A percentile compares a stretch with the other conserved stretches of the same genome.
These are phyloP conservation scores for Fragum whitleyi DNA, from an alignment of 2,888 invertebrate species.

Conservation along the genomic window DNA sequence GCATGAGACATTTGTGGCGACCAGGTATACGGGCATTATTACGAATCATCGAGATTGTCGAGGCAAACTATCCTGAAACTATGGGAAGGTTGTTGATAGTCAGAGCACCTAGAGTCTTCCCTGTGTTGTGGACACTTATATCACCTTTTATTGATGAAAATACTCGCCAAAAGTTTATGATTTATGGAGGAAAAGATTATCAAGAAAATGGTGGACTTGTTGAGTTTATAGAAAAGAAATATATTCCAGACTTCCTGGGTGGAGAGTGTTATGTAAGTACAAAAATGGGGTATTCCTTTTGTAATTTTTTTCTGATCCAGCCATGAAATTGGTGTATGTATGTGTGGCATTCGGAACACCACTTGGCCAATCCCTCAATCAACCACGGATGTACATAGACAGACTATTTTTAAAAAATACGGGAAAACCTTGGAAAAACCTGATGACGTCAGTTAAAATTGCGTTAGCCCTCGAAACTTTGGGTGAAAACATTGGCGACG, in stretches of 20 bases:
- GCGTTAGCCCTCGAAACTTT: too few relatives aligned
- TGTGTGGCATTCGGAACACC: too few relatives aligned
- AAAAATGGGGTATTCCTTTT: not conserved
- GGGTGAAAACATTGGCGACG: too few relatives aligned
- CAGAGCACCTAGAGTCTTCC: slow-evolving; percentile 96
- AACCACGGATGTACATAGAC: too few relatives aligned
- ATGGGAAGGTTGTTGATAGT: slow-evolving; percentile 96
- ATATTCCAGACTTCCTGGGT: slow-evolving; percentile 96
- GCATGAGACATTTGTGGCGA: slow-evolving; percentile 97
- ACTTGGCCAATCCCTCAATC: too few relatives aligned
- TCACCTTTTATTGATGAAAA: slow-evolving; percentile 98
- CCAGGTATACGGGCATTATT: slow-evolving; percentile 91
- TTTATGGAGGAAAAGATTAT: slow-evolving; percentile 96
- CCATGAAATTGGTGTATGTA: too few relatives aligned
- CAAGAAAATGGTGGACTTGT: slow-evolving; percentile 92
- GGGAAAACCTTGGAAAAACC: too few relatives aligned
- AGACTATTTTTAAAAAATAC: too few relatives aligned
- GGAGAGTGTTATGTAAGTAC: slow-evolving; percentile 92
- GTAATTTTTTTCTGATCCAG: too few relatives aligned
- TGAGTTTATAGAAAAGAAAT: slow-evolving; percentile 93
- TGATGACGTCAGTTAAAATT: too few relatives aligned
- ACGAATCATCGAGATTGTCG: slow-evolving; percentile 92
- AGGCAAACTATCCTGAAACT: slow-evolving; percentile 97
- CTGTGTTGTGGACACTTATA: slow-evolving; percentile 97
- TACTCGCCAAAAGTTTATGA: slow-evolving; percentile 95